phyloP scores from a whole-genome alignment of 2,113 vertebrate genomes.

The Labrus mixtus region DNA sequence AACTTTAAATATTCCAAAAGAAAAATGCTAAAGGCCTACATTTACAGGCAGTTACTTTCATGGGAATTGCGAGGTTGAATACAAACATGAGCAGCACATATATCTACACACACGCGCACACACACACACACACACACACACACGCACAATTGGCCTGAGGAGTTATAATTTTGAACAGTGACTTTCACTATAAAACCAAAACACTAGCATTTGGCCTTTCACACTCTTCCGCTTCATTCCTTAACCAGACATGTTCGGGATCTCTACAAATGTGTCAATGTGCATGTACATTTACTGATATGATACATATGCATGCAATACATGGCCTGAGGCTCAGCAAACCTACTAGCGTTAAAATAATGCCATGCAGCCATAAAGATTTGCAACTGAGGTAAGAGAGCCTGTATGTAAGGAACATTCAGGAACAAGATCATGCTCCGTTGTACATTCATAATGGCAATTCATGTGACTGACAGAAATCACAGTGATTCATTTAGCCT shows the following conservation, averaged over 20 bases:
- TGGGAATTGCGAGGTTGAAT: too few species aligned
- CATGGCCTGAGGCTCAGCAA: constrained; percentile 19
- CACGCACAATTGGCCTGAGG: constrained; percentile 7
- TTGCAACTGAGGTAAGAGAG: constrained; percentile 56
- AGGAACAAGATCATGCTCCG: constrained; percentile 59
- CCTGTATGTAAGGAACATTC: constrained; percentile 49
- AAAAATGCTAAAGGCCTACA: too few species aligned
- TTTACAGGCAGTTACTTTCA: too few species aligned
- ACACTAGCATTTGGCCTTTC: not conserved
- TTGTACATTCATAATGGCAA: constrained; percentile 66
- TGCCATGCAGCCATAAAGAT: constrained; percentile 55
- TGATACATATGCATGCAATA: constrained; percentile 43
- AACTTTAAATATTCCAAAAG: too few species aligned
- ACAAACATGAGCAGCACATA: not conserved
- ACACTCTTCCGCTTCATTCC: not conserved
- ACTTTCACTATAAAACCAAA: constrained; percentile 7
- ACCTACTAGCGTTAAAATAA: constrained; percentile 35
- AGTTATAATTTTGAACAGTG: not conserved
- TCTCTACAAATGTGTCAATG: not conserved
- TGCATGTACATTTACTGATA: not conserved
- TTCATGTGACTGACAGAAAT: constrained; percentile 46
- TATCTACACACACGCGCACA: not conserved
- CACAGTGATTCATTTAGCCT: constrained; percentile 76
- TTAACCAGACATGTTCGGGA: not conserved
- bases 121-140: too few species aligned